Percentiles rank a stretch among this genome's conserved stretches.
Conservation (phyloP, 2,888 invertebrate genomes). For the Pristionchus japonicus region DNA sequence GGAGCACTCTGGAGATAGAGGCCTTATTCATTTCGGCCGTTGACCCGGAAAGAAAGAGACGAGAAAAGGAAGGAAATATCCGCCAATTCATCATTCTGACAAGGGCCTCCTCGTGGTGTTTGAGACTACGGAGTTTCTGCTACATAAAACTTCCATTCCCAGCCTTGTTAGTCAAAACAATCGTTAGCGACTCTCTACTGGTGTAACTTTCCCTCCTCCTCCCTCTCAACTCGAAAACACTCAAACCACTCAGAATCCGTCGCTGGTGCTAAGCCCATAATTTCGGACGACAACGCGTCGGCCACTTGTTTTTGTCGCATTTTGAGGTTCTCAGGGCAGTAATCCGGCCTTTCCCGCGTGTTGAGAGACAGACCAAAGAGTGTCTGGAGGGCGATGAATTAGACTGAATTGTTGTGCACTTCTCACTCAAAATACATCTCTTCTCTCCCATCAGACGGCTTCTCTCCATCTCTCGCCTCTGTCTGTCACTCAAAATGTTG, state of each 20-base stretch:
- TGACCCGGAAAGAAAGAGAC: conserved; percentile 3
- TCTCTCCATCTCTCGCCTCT: too few species aligned
- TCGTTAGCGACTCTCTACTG: neutral
- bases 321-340: neutral
- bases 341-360: neutral
- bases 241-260: neutral
- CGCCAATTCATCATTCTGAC: neutral
- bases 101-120: neutral
- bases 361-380: neutral
- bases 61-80: neutral
- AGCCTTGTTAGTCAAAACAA: neutral
- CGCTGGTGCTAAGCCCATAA: neutral
- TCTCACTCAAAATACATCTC: neutral
- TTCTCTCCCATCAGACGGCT: neutral
- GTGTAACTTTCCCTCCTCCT: neutral
- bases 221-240: neutral
- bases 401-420: neutral
- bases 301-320: neutral
- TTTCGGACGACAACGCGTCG: neutral
- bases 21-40: neutral
- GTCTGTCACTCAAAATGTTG: neutral
- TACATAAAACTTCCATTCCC: neutral
- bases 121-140: neutral
- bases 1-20: neutral
- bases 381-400: neutral